Base-by-base conservation (phyloP, 64 coral and sea anemone genomes). In the Hydrozoanthus tunicans region DNA sequence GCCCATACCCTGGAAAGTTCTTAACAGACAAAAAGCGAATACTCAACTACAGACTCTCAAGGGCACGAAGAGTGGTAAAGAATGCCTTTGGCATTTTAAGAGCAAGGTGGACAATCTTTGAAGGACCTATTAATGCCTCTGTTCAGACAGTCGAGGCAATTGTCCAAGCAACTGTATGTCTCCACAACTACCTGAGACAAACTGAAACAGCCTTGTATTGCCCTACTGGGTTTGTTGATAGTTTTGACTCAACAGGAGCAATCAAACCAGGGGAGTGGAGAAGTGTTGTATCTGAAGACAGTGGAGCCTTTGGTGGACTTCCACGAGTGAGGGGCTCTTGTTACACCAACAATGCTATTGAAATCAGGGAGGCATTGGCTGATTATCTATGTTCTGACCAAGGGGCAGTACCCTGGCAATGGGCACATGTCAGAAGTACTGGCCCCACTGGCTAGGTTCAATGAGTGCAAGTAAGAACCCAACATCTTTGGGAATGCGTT, bases 361-460 rank as follows among this genome's bases (percentile, higher is more conserved):
- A 78, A 20, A 90, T 90, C 58, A 58, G 32, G 15, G 62, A 90
- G 53, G 73, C 86, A 90, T 90, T 90, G 58, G 77, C 86, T 77
- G 86, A 90, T 90, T 77, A 51, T 73, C 17, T 90, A 25, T 77
- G 60, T 89, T 89, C 69, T 53, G 85, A 89, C 51, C 85, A 75
- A 73, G 85, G 85, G n/a, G 85, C 66, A 89, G 85, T 89, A 57
- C 54, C 85, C 53, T 89, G 85, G 85, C 85, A 89, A 73, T 89
- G 68, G 85, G 85, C 85, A 73, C 58, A 89, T 52, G 65, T 1
- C 52, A 89, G 85, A 89, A 89, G 85, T 73, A 89, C 85, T 72
- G 85, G 85, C 54, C 85, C 85, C 64, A 66, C 10, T 2, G 64
- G 11, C 64, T 66, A 66, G 64, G 20, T 20, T 20, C 20, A 20